These are phyloP conservation scores for Cantharis nigra DNA, from an alignment of 2,888 invertebrate species.

Conservation along the genomic window DNA sequence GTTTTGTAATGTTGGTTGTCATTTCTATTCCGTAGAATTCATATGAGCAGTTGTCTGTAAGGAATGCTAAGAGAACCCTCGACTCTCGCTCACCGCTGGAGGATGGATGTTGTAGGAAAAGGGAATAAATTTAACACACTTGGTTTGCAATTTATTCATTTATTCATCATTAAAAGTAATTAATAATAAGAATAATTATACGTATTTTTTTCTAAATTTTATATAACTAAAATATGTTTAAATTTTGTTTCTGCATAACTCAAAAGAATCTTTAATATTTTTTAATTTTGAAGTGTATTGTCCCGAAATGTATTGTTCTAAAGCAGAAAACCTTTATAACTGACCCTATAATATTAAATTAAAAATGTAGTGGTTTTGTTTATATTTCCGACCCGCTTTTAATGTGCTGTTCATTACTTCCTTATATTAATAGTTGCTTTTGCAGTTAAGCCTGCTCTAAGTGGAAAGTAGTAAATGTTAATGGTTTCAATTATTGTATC, in stretches of 20 bases:
- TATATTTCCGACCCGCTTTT: background rate
- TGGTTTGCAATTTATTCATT: too few relatives aligned
- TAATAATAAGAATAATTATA: too few relatives aligned
- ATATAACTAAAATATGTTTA: too few relatives aligned
- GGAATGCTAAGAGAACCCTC: too few relatives aligned
- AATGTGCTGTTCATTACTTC: background rate
- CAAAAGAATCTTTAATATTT: background rate
- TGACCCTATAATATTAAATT: background rate
- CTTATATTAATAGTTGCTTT: background rate
- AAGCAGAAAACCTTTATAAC: background rate
- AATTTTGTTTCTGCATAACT: background rate
- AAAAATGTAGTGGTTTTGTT: background rate
- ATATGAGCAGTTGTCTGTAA: too few relatives aligned
- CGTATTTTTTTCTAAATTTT: too few relatives aligned
- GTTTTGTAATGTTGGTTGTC: too few relatives aligned
- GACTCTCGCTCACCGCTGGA: too few relatives aligned
- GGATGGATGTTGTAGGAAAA: too few relatives aligned
- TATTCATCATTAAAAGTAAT: too few relatives aligned
- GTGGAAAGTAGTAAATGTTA: background rate
- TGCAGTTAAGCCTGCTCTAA: background rate
- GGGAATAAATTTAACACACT: too few relatives aligned
- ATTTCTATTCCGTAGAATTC: too few relatives aligned
- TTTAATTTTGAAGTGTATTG: background rate
- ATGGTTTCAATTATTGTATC: background rate
- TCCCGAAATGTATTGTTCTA: background rate